Percentiles rank a stretch among this genome's conserved stretches.
phyloP scores from a whole-genome alignment of 2,888 invertebrate species.

The Icerya purchasi region DNA sequence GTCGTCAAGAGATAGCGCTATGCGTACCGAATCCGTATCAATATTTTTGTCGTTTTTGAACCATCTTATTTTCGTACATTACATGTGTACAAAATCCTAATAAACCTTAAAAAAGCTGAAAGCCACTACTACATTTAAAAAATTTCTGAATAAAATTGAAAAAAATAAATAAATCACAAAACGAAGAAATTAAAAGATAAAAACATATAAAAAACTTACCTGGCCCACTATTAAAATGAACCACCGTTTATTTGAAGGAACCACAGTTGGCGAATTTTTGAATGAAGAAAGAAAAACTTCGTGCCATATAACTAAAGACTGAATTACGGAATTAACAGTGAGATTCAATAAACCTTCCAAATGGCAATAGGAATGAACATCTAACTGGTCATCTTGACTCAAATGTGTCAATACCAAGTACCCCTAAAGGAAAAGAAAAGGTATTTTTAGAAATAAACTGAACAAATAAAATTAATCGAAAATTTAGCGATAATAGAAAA shows the following conservation, averaged over 20 bases:
- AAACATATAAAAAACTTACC: slow-evolving; percentile 28
- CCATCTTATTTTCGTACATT: too few relatives aligned
- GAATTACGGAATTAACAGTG: slow-evolving; percentile 40
- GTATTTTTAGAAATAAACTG: not conserved
- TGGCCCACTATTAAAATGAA: slow-evolving; percentile 53
- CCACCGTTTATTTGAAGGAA: slow-evolving; percentile 28
- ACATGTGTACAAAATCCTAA: too few relatives aligned
- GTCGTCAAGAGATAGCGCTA: too few relatives aligned
- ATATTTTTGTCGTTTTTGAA: too few relatives aligned
- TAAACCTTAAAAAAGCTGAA: too few relatives aligned
- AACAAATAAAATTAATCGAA: not conserved
- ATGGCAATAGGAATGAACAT: slow-evolving; percentile 51
- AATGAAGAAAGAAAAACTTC: slow-evolving; percentile 42
- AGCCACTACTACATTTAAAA: too few relatives aligned
- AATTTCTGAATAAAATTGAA: too few relatives aligned
- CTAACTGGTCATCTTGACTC: slow-evolving; percentile 45
- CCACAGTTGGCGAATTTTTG: slow-evolving; percentile 17
- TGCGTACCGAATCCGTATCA: too few relatives aligned
- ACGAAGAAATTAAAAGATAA: too few relatives aligned
- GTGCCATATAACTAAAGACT: slow-evolving; percentile 52
- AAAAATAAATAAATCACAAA: too few relatives aligned
- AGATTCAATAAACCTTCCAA: slow-evolving; percentile 51
- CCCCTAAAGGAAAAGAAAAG: slow-evolving; percentile 26
- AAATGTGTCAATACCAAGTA: slow-evolving; percentile 60
- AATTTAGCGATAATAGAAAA: too few relatives aligned